Percentiles rank a stretch among this genome's conserved stretches.
Evolutionary conservation across 2,113 vertebrate genomes (phyloP).

Genomic region (Atherinomorus stipes): DNA sequence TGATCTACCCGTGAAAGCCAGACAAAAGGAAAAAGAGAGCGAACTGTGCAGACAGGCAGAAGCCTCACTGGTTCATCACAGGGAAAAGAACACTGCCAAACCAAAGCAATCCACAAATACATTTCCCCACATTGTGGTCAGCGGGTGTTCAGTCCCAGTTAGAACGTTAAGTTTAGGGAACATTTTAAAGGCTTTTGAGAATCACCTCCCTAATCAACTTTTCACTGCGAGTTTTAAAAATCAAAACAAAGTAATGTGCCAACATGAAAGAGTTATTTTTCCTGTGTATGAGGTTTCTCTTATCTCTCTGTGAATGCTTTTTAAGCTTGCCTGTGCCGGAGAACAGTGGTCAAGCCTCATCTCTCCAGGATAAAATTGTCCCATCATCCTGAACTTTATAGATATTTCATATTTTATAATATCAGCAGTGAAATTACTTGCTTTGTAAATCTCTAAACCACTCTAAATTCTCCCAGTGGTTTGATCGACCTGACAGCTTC

Average conservation of each 20-base stretch:
- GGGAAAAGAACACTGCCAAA: neutral
- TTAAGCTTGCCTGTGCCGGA: too few relatives aligned
- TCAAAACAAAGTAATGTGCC: neutral
- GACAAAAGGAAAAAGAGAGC: conserved; percentile 2
- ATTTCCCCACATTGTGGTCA: neutral
- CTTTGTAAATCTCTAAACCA: too few relatives aligned
- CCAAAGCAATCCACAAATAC: neutral
- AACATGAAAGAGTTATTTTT: neutral
- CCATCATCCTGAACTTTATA: too few relatives aligned
- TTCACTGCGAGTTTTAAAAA: neutral
- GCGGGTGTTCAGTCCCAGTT: neutral
- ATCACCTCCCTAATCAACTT: neutral
- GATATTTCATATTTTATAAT: too few relatives aligned
- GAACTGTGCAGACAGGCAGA: conserved; percentile 13
- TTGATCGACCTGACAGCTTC: too few relatives aligned
- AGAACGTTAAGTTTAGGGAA: neutral
- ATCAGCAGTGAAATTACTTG: too few relatives aligned
- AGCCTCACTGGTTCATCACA: neutral
- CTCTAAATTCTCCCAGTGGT: too few relatives aligned
- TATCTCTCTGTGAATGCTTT: too few relatives aligned
- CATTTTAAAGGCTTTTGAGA: neutral
- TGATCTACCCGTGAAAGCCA: conserved; percentile 22
- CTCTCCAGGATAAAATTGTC: too few relatives aligned
- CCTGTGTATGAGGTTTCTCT: neutral
- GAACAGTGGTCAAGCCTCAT: too few relatives aligned